A percentile compares a stretch with the other conserved stretches of the same genome.
phyloP scores from a whole-genome alignment of 1,140 invertebrate species.

The Listronotus bonariensis region DNA sequence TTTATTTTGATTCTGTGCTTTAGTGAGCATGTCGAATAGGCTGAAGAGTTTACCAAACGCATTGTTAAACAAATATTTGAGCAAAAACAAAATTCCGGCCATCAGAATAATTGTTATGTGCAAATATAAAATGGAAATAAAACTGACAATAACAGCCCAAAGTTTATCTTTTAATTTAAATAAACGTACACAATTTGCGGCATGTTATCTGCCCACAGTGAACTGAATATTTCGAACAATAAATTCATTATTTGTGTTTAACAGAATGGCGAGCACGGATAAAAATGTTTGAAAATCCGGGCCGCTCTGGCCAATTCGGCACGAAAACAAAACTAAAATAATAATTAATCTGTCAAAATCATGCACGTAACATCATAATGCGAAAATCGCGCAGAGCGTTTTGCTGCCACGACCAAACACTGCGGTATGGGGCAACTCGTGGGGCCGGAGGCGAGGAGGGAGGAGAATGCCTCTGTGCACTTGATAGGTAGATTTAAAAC shows the following conservation, averaged over 20 bases:
- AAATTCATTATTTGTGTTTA: conserved; percentile 39
- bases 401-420: conserved; percentile 44
- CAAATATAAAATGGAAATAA: conserved; percentile 10
- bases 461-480: conserved; percentile 14
- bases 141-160: conserved; percentile 15
- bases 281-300: conserved; percentile 30
- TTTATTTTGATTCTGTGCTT: too few species aligned
- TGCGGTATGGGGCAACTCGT: conserved; percentile 22
- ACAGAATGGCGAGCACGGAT: conserved; percentile 32
- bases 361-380: conserved; percentile 53
- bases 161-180: conserved; percentile 24
- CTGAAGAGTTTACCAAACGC: too few species aligned
- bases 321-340: conserved; percentile 51
- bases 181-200: conserved; percentile 30
- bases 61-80: too few species aligned
- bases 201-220: conserved; percentile 30
- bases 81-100: too few species aligned
- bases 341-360: conserved; percentile 57
- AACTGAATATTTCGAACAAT: conserved; percentile 32
- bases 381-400: conserved; percentile 49
- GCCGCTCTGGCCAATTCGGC: conserved; percentile 39
- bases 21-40: too few species aligned
- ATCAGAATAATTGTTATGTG: too few species aligned
- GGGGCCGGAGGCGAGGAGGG: conserved; percentile 1
- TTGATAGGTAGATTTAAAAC: conserved; percentile 35